Base-by-base conservation (phyloP, 2,888 invertebrate genomes). In the Monoplex corrugatus region DNA sequence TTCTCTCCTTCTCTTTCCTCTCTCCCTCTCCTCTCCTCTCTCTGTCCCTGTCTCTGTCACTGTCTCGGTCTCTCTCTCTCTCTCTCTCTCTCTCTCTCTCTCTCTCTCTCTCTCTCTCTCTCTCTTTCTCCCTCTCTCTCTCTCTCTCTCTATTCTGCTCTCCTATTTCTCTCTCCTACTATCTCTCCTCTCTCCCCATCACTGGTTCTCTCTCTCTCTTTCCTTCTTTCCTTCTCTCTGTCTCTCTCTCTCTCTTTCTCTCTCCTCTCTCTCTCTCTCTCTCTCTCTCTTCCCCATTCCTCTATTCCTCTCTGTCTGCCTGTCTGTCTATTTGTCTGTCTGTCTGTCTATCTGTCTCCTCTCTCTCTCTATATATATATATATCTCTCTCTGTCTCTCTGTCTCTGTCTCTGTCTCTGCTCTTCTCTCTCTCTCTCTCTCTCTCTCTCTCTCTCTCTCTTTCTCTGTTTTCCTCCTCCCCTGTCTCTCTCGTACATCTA, bases 41-140 rank as follows among this genome's bases (percentile, higher is more conserved):
- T 72, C n/a, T 72, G 16, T 32, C 32, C 6, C 28, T 32, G 13
- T 72, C 32, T 72, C 32, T 72, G 13, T 72, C 72, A 6, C 28
- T 72, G 16, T 32, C 28, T 72, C 72, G 10, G 8, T 32, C 32
- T 72, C 28, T 23, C 28, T 72, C 8, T 72, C 72, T n/a, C 28
- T 72, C 28, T n/a, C 8, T 28, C 28, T 28, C 28, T 38, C 35
- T 38, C 35, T 19, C 35, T 38, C 75, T 75, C 75, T 75, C 75
- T 72, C 72, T 72, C 23, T 75, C 35, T 75, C 75, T 75, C 75
- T 75, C 35, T 75, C 75, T 75, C 35, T 75, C 75, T 13, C 35
- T 38, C 35, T 38, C 35, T 38, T 35, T 13, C 23, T 38, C 75
- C 16, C 23, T 38, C 35, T 23, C 38, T 40, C 78, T 19, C 78